These are phyloP conservation scores for Turritopsis rubra DNA, from an alignment of 30 jellyfish, hydroid and myxozoan genomes.

Conservation along the genomic window DNA sequence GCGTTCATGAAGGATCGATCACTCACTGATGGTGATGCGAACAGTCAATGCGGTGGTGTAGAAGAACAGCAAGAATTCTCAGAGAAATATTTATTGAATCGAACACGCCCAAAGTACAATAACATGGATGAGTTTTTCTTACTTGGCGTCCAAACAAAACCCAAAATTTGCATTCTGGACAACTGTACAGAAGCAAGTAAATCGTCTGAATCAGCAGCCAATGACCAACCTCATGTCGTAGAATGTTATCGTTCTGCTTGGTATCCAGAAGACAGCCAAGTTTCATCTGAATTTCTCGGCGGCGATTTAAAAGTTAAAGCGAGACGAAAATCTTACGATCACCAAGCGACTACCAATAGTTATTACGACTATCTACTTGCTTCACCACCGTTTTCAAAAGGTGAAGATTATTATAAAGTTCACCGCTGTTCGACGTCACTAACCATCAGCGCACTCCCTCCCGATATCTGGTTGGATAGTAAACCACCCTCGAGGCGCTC, in stretches of 20 bases:
- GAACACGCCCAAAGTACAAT: neutral
- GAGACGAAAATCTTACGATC: neutral
- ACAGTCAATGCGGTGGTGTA: neutral
- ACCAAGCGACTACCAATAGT: slow-evolving; percentile 46
- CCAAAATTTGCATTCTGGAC: too few species aligned
- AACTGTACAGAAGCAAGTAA: too few species aligned
- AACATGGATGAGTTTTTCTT: slow-evolving; percentile 11
- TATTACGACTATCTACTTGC: slow-evolving; percentile 74
- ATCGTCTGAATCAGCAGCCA: neutral
- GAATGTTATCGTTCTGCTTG: neutral
- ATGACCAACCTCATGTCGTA: neutral
- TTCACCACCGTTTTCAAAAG: slow-evolving; percentile 77
- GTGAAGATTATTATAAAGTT: slow-evolving; percentile 53
- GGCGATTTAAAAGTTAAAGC: neutral
- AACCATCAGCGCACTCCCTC: slow-evolving; percentile 66
- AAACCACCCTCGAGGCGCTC: slow-evolving; percentile 27
- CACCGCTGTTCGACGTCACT: slow-evolving; percentile 79
- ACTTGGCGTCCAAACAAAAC: neutral
- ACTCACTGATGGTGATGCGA: neutral
- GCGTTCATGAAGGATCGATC: neutral
- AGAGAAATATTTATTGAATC: neutral
- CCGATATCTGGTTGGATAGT: slow-evolving; percentile 73
- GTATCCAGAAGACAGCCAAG: neutral
- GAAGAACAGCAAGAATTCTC: neutral
- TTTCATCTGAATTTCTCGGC: neutral